These are phyloP conservation scores for Gadus chalcogrammus DNA, from an alignment of 2,113 vertebrate species.

Conservation along the genomic window DNA sequence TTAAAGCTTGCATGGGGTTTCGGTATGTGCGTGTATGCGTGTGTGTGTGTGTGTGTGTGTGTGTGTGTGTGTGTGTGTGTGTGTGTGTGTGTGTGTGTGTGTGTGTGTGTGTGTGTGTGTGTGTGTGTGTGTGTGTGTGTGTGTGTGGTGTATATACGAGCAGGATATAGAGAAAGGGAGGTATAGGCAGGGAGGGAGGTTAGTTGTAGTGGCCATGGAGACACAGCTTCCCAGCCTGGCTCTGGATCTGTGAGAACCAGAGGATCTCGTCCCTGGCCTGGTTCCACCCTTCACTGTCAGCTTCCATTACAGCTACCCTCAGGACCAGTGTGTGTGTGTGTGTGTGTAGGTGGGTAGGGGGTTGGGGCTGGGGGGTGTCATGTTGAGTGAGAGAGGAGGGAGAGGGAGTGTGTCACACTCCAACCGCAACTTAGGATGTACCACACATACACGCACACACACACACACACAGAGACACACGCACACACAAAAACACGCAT, in stretches of 20 bases:
- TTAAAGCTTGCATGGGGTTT: background rate
- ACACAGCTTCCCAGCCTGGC: conserved; percentile 24
- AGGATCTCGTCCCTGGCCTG: conserved; percentile 29
- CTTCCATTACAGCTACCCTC: conserved; percentile 45
- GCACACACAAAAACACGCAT: background rate
- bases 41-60: too few species aligned
- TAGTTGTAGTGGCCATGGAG: conserved; percentile 22
- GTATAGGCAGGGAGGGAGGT: background rate
- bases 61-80: too few species aligned
- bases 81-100: too few species aligned
- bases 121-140: background rate
- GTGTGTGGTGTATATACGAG: background rate
- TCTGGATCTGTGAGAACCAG: conserved; percentile 42
- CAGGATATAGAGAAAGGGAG: conserved; percentile 4
- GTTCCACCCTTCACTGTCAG: conserved; percentile 46
- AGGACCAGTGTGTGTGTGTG: conserved; percentile 9
- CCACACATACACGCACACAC: background rate
- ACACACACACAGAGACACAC: conserved; percentile 22
- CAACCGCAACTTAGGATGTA: background rate
- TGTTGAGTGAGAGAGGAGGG: background rate
- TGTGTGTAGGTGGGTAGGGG: background rate
- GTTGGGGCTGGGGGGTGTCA: background rate
- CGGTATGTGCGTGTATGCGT: background rate
- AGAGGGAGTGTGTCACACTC: background rate
- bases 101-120: too few species aligned